Evolutionary conservation across 2,888 invertebrate species (phyloP).

Genomic region (Acrobasis suavella): DNA sequence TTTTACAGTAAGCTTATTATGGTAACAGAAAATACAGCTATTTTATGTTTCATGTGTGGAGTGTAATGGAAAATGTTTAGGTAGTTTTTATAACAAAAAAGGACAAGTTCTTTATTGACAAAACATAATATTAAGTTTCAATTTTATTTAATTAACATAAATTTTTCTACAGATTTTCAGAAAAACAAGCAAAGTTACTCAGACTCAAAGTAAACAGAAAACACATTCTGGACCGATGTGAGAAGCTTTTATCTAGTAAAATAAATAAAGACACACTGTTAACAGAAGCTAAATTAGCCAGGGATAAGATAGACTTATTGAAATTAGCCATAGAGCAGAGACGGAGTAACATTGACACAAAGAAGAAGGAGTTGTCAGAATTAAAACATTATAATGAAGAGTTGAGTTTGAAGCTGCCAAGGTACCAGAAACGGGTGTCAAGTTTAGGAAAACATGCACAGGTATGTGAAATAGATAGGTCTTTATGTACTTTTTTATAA

Average conservation of each 20-base stretch:
- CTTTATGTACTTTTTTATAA: too few relatives aligned
- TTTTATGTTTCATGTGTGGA: too few relatives aligned
- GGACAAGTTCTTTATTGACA: too few relatives aligned
- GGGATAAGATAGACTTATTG: constrained; percentile 68
- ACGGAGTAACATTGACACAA: constrained; percentile 58
- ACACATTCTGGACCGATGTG: constrained; percentile 81
- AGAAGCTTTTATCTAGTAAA: constrained; percentile 62
- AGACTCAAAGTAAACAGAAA: constrained; percentile 82
- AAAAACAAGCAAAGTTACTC: constrained; percentile 84
- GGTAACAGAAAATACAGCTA: too few relatives aligned
- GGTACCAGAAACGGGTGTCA: constrained; percentile 70
- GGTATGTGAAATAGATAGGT: too few relatives aligned
- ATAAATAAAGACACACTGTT: constrained; percentile 64
- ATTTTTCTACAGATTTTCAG: constrained; percentile 79
- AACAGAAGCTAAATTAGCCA: constrained; percentile 68
- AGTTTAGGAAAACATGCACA: constrained; percentile 60
- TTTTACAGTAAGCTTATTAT: too few relatives aligned
- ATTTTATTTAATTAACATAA: not conserved
- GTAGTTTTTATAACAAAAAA: too few relatives aligned
- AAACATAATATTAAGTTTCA: too few relatives aligned
- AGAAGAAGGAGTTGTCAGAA: constrained; percentile 51
- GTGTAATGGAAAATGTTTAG: too few relatives aligned
- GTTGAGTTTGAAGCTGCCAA: constrained; percentile 61
- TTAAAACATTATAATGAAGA: constrained; percentile 63
- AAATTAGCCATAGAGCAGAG: constrained; percentile 72